These are phyloP conservation scores for Nemotelus pantherinus DNA, from an alignment of 2,888 invertebrate genomes.

Conservation along the genomic window DNA sequence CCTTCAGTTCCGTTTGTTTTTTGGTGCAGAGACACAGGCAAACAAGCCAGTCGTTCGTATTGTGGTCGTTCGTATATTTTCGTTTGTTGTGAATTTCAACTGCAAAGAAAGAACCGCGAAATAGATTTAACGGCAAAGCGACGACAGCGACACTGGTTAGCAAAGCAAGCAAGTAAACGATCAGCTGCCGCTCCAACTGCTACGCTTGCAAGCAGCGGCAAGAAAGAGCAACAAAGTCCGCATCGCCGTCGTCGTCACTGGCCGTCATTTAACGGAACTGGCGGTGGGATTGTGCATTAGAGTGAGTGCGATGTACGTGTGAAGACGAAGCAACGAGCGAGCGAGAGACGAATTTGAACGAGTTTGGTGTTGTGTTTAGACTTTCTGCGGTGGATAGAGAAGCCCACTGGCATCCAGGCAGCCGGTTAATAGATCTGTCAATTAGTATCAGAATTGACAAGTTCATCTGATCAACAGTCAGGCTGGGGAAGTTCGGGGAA, in stretches of 20 bases:
- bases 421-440: slow-evolving; percentile 1
- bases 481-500: not conserved
- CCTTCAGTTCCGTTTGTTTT: not conserved
- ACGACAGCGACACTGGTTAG: not conserved
- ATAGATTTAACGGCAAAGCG: not conserved
- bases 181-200: not conserved
- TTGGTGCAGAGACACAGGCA: not conserved
- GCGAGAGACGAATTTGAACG: slow-evolving; percentile 22
- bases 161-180: not conserved
- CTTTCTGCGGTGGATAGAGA: not conserved
- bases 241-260: too few species aligned
- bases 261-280: not conserved
- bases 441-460: not conserved
- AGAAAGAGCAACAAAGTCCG: too few species aligned
- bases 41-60: too few species aligned
- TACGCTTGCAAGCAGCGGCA: not conserved
- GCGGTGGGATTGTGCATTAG: not conserved
- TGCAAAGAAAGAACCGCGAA: too few species aligned
- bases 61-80: too few species aligned
- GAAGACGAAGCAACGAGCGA: slow-evolving; percentile 7
- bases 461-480: not conserved
- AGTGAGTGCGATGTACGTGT: not conserved
- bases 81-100: too few species aligned
- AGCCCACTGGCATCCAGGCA: slow-evolving; percentile 6
- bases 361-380: slow-evolving; percentile 34